A percentile compares a stretch with the other conserved stretches of the same genome.
Evolutionary conservation across 2,113 vertebrate genomes (phyloP).

Genomic region (Turnix velox): DNA sequence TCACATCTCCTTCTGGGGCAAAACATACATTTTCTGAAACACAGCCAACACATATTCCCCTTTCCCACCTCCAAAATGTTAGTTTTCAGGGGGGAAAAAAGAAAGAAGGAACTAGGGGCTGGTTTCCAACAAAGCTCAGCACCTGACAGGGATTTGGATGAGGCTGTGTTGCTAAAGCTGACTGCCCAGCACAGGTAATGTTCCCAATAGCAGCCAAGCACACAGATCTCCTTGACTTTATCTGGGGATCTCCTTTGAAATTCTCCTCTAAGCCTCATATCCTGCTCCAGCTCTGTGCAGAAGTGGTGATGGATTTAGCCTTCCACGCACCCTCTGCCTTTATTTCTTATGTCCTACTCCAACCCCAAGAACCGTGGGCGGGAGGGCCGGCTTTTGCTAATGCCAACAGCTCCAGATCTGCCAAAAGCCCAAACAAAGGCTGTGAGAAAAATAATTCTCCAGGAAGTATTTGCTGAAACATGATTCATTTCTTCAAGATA

Average conservation of each 20-base stretch:
- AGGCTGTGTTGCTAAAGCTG: background rate
- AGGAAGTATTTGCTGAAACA: slow-evolving; percentile 39
- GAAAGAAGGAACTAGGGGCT: background rate
- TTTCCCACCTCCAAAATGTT: background rate
- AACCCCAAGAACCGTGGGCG: background rate
- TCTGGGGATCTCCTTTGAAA: background rate
- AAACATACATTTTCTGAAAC: background rate
- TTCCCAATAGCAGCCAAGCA: background rate
- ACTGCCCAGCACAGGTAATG: background rate
- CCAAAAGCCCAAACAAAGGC: slow-evolving; percentile 48
- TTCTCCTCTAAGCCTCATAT: background rate
- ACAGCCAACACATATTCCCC: background rate
- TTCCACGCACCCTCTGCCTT: background rate
- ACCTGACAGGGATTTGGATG: background rate
- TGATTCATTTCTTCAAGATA: slow-evolving; percentile 42
- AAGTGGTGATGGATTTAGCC: background rate
- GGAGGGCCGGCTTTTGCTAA: background rate
- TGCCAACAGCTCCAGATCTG: slow-evolving; percentile 33
- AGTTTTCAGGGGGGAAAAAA: background rate
- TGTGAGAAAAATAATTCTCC: slow-evolving; percentile 53
- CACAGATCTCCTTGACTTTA: background rate
- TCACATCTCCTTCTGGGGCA: no score
- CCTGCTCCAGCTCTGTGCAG: background rate
- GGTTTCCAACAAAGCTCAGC: background rate
- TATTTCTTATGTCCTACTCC: slow-evolving; percentile 2